phyloP scores from a whole-genome alignment of 2,113 vertebrate species.

The Riparia riparia region DNA sequence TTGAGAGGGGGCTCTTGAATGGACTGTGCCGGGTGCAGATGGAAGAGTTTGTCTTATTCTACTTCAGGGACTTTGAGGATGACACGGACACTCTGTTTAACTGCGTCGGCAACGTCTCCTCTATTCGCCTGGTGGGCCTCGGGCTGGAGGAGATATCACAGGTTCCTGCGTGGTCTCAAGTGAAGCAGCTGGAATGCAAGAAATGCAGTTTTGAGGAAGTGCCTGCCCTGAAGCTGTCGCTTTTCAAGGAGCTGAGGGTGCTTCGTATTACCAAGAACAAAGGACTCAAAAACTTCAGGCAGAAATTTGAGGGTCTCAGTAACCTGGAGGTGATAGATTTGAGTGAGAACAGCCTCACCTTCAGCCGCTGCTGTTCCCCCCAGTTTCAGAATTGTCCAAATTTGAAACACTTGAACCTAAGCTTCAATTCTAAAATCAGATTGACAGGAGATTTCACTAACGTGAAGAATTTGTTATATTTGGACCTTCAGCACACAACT shows the following conservation, averaged over 20 bases:
- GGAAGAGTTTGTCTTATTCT: constrained; percentile 69
- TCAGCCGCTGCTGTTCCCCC: constrained; percentile 29
- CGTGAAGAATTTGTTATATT: constrained; percentile 57
- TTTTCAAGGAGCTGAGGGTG: constrained; percentile 68
- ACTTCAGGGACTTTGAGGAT: rapidly evolving
- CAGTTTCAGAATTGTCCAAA: neutral
- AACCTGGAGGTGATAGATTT: constrained; percentile 75
- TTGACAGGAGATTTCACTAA: constrained; percentile 46
- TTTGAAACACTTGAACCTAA: constrained; percentile 78
- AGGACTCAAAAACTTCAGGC: neutral
- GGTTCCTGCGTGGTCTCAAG: constrained; percentile 5
- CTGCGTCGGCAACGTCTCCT: constrained; percentile 73
- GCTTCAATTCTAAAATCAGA: constrained; percentile 71
- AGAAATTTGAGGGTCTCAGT: neutral
- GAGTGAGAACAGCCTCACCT: constrained; percentile 69
- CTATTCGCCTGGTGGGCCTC: constrained; percentile 54
- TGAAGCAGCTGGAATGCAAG: constrained; percentile 66
- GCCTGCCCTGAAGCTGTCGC: neutral
- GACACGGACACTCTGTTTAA: constrained; percentile 20
- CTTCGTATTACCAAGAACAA: constrained; percentile 63
- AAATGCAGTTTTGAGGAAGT: neutral
- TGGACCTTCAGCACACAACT: constrained; percentile 76
- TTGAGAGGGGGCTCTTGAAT: constrained; percentile 1
- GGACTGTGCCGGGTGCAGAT: constrained; percentile 75
- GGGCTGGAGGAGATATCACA: rapidly evolving